phyloP scores from a whole-genome alignment of 2,888 invertebrate species.

The Dryobotodes eremita region DNA sequence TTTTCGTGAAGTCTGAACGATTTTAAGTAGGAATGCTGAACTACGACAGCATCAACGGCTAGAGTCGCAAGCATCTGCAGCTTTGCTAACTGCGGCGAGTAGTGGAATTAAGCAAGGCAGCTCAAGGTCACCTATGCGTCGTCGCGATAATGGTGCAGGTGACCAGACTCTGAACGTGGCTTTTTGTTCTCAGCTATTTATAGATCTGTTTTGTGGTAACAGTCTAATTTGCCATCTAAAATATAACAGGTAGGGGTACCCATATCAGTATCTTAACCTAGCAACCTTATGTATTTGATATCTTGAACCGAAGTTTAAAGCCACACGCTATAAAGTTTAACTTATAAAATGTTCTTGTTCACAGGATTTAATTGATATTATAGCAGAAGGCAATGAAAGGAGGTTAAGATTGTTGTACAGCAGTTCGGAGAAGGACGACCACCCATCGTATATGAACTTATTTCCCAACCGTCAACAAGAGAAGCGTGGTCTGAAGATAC shows the following conservation, averaged over 20 bases:
- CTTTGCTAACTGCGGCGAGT: neutral
- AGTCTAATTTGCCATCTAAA: neutral
- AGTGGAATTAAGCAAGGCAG: neutral
- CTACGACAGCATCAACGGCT: neutral
- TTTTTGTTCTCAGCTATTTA: neutral
- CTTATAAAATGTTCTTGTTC: slow-evolving; percentile 53
- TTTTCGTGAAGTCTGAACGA: neutral
- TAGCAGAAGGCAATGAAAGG: slow-evolving; percentile 75
- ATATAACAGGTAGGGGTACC: neutral
- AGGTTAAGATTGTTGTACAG: slow-evolving; percentile 73
- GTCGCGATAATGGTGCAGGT: neutral
- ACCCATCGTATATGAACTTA: slow-evolving; percentile 70
- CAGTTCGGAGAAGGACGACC: slow-evolving; percentile 69
- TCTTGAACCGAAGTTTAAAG: neutral
- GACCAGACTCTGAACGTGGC: neutral
- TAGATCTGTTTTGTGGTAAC: too few relatives aligned
- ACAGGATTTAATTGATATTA: slow-evolving; percentile 80
- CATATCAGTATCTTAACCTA: neutral
- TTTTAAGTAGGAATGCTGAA: neutral
- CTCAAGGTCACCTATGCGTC: neutral
- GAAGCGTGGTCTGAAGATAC: slow-evolving; percentile 41
- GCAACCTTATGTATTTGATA: neutral
- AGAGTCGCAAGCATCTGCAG: neutral
- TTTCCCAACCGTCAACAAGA: slow-evolving; percentile 21
- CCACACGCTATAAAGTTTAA: neutral